Conservation (phyloP, 2,113 vertebrate genomes). For the Bettongia penicillata region DNA sequence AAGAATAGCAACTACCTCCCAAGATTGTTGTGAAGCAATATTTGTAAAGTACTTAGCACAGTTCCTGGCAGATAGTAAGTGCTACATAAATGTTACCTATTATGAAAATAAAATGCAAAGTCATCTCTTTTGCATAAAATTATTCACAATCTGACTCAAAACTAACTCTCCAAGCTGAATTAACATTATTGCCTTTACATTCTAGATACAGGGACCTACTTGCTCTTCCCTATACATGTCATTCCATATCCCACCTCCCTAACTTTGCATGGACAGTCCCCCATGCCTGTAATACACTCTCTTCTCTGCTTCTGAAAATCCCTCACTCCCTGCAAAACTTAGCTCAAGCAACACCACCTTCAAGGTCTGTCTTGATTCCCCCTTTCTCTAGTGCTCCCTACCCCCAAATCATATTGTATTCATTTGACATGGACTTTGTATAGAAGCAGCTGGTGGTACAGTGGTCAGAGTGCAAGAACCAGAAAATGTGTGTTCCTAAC, state of each 20-base stretch:
- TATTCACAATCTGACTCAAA: background rate
- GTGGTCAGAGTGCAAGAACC: background rate
- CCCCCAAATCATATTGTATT: background rate
- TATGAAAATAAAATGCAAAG: background rate
- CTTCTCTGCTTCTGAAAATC: background rate
- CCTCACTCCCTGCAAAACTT: background rate
- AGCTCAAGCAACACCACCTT: background rate
- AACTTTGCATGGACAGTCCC: background rate
- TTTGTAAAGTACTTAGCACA: background rate
- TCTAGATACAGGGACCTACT: background rate
- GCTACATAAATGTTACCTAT: background rate
- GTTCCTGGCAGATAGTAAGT: background rate
- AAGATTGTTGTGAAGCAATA: background rate
- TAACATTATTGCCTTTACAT: background rate
- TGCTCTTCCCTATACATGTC: background rate
- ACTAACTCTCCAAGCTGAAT: background rate
- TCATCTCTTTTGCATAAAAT: background rate
- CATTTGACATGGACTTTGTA: background rate
- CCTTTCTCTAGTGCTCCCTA: background rate
- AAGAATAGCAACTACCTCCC: background rate
- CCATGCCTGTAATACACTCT: background rate
- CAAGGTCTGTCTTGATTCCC: background rate
- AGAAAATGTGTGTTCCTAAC: background rate
- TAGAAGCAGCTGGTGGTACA: background rate
- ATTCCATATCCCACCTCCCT: background rate